These are phyloP conservation scores for Casuarius casuarius DNA, from an alignment of 2,113 vertebrate genomes.

Conservation along the genomic window DNA sequence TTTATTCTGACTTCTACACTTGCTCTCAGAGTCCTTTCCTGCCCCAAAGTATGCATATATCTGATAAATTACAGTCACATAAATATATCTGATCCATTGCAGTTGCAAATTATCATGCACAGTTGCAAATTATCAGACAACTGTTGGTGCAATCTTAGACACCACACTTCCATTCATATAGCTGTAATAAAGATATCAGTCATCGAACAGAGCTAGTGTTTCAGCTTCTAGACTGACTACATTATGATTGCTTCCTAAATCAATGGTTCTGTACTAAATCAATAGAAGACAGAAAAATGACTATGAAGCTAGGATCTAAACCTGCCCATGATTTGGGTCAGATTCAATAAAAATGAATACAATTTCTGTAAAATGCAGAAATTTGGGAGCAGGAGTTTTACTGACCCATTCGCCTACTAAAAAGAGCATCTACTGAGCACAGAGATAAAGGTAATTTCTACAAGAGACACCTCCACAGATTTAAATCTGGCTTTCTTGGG, in stretches of 20 bases:
- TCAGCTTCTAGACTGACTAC: background rate
- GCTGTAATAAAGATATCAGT: background rate
- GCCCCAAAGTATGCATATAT: background rate
- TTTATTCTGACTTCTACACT: background rate
- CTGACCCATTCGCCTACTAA: background rate
- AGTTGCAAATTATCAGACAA: background rate
- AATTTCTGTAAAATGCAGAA: background rate
- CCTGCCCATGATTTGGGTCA: fast-evolving
- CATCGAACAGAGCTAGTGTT: background rate
- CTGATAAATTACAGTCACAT: background rate
- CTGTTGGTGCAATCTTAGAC: background rate
- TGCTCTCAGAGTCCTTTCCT: background rate
- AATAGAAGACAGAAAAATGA: background rate
- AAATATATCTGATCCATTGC: background rate
- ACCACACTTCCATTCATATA: background rate
- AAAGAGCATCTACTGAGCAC: background rate
- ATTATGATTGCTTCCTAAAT: background rate
- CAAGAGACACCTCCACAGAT: background rate
- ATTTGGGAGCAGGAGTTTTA: background rate
- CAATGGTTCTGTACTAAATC: background rate
- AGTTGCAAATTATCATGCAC: background rate
- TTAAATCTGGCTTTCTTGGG: background rate
- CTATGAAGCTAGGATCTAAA: background rate
- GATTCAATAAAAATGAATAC: background rate
- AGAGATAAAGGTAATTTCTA: background rate